Conservation (phyloP, 1,140 invertebrate species). For the Antheraea pernyi region DNA sequence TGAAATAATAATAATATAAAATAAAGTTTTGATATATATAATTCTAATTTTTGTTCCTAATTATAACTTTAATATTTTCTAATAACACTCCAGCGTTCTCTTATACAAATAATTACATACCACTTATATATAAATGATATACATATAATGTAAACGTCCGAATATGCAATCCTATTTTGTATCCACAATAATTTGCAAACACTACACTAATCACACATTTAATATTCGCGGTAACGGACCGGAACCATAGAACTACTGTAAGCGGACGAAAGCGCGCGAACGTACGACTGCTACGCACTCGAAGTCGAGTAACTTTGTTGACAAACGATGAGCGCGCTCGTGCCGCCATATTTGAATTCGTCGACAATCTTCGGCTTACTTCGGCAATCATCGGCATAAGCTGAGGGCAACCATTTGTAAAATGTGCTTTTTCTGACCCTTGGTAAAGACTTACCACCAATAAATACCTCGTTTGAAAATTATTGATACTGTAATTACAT, state of each 20-base stretch:
- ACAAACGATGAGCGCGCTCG: conserved; percentile 64
- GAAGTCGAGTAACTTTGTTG: conserved; percentile 69
- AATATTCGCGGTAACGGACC: conserved; percentile 25
- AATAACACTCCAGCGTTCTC: conserved; percentile 29
- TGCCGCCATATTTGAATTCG: conserved; percentile 61
- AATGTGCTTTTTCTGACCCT: no score
- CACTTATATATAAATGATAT: conserved; percentile 19
- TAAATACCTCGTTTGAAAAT: no score
- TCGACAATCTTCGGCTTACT: conserved; percentile 49
- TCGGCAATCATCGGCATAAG: conserved; percentile 44
- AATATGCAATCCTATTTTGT: conserved; percentile 5
- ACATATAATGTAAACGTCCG: background rate
- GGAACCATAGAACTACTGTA: conserved; percentile 10
- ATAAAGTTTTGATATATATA: background rate
- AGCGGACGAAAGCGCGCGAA: conserved; percentile 37
- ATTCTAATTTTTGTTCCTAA: background rate
- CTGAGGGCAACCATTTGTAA: no score
- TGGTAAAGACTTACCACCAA: no score
- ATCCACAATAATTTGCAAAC: background rate
- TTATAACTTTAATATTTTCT: background rate
- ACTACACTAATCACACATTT: conserved; percentile 31
- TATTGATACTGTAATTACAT: no score
- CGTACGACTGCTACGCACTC: conserved; percentile 33
- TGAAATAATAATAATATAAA: background rate
- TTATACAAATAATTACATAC: conserved; percentile 6